phyloP scores from a whole-genome alignment of 2,888 invertebrate species.

The Acrobasis suavella region DNA sequence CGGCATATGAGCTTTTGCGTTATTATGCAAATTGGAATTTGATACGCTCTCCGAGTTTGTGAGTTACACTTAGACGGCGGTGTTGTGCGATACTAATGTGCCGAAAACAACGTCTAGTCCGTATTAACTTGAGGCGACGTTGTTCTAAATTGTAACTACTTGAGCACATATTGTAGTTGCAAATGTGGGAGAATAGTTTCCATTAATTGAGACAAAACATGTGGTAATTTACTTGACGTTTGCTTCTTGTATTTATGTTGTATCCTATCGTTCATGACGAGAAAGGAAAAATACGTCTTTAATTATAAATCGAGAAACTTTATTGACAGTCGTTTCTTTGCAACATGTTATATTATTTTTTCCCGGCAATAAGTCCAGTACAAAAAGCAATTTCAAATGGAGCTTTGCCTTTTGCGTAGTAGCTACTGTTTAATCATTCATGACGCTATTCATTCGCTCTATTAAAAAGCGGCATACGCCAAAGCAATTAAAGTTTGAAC shows the following conservation, averaged over 20 bases:
- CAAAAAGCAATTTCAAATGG: conserved; percentile 18
- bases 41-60: conserved; percentile 59
- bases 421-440: conserved; percentile 17
- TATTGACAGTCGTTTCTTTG: conserved; percentile 8
- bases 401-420: conserved; percentile 16
- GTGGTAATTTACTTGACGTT: neutral
- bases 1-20: conserved; percentile 64
- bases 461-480: conserved; percentile 18
- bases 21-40: conserved; percentile 73
- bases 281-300: conserved; percentile 6
- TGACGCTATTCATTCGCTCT: conserved; percentile 13
- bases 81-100: conserved; percentile 25
- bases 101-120: conserved; percentile 6
- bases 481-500: conserved; percentile 21
- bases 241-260: neutral
- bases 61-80: conserved; percentile 38
- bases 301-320: conserved; percentile 14
- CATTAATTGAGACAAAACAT: neutral
- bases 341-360: conserved; percentile 14
- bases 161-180: neutral
- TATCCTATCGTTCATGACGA: neutral
- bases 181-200: neutral
- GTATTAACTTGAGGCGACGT: conserved; percentile 2
- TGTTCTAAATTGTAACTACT: neutral
- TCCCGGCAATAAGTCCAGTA: neutral